Evolutionary conservation across 1,140 invertebrate genomes (phyloP).

Genomic region (Ridgeia piscesae): DNA sequence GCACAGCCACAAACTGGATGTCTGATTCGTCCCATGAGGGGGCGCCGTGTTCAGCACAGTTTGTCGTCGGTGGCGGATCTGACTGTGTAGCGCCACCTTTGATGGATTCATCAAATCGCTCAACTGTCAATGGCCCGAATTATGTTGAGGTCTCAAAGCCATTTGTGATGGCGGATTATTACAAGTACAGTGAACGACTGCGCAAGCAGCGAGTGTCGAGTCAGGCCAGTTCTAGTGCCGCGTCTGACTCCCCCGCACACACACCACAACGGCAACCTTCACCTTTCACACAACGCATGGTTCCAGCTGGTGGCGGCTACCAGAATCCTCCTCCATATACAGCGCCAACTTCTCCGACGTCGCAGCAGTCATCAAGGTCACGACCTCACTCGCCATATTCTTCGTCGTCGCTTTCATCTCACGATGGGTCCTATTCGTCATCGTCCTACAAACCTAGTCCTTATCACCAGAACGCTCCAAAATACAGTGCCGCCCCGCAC

Average conservation of each 20-base stretch:
- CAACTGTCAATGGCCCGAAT: constrained; percentile 11
- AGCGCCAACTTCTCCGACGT: constrained; percentile 36
- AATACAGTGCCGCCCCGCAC: not conserved
- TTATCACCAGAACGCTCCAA: not conserved
- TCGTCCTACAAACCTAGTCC: constrained; percentile 54
- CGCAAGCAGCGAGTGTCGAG: constrained; percentile 63
- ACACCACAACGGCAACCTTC: not conserved
- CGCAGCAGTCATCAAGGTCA: not conserved
- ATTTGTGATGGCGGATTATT: constrained; percentile 96
- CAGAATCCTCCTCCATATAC: not conserved
- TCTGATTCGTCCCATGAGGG: not conserved
- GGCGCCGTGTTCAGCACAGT: not conserved
- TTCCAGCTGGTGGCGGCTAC: not conserved
- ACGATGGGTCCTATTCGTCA: constrained; percentile 54
- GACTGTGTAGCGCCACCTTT: not conserved
- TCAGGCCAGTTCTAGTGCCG: not conserved
- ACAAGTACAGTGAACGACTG: constrained; percentile 94
- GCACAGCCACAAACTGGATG: not conserved
- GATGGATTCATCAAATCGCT: not conserved
- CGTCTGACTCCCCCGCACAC: not conserved
- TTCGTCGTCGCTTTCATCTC: constrained; percentile 61
- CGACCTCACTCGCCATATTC: constrained; percentile 9
- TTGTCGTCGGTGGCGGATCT: not conserved
- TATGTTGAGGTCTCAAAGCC: constrained; percentile 92
- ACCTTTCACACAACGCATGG: not conserved